These are phyloP conservation scores for Ennomos quercinarius DNA, from an alignment of 2,888 invertebrate species.

Conservation along the genomic window DNA sequence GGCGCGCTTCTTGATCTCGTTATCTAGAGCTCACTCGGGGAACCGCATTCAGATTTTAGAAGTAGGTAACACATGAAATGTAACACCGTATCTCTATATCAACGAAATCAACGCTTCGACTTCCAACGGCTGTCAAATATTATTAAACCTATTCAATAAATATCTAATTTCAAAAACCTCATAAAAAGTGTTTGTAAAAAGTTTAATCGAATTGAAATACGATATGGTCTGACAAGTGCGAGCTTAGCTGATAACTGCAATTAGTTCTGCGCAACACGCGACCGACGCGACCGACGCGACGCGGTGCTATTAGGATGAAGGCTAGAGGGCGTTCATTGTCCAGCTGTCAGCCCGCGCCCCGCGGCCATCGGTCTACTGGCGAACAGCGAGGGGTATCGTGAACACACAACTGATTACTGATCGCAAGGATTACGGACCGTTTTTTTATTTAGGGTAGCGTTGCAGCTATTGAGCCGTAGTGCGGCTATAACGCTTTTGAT, in stretches of 20 bases:
- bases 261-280: slow-evolving; percentile 7
- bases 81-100: too few species aligned
- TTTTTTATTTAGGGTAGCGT: slow-evolving; percentile 1
- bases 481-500: too few species aligned
- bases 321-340: slow-evolving; percentile 18
- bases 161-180: neutral
- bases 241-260: neutral
- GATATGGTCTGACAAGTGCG: slow-evolving; percentile 6
- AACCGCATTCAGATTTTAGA: too few species aligned
- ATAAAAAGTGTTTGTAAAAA: neutral
- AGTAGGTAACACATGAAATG: too few species aligned
- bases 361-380: too few species aligned
- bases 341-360: neutral
- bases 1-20: too few species aligned
- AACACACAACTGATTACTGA: slow-evolving; percentile 32
- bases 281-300: neutral
- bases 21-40: too few species aligned
- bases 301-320: neutral
- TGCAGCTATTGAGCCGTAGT: neutral
- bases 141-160: too few species aligned
- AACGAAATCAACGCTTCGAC: too few species aligned
- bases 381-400: slow-evolving; percentile 15
- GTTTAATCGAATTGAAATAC: neutral
- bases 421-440: slow-evolving; percentile 19
- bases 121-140: too few species aligned